Evolutionary conservation across 2,888 invertebrate species (phyloP), one percentile per base, ranked within the genome.

Genomic region (Druceiella hillmani): DNA sequence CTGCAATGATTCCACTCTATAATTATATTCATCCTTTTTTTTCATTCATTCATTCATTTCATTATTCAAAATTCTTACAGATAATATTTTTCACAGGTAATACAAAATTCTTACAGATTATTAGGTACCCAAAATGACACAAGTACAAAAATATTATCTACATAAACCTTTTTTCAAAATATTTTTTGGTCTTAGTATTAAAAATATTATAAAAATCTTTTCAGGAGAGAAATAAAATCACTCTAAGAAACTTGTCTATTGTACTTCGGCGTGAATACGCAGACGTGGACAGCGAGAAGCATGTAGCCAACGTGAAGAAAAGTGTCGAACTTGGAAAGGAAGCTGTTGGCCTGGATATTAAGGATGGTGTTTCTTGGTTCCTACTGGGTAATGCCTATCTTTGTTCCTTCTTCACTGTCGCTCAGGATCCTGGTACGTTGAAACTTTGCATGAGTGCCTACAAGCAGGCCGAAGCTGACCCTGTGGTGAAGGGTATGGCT

Each of bases 301-400:
- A 73, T 30, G 60, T 71, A 10, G 68, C 76, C 25, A 76, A 80
- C 47, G 75, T 88, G 10, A 69, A 82, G 37, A 76, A 78, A 50
- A 87, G 89, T 43, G 76, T 90, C 0, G 78, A 78, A 33, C 74
- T 81, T 50, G 91, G 91, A 0, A 87, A 85, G 57, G 87, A 89
- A 53, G 88, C 91, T 1, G 83, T 92, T 1, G 74, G 82, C 31
- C 58, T 86, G 17, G 87, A 91, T 55, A 75, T 82, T 5, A 68
- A 71, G 33, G 90, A 91, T 64, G 89, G 90, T 1, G 66, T 78
- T 4, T 90, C 90, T 0, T 92, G 92, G 91, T 74, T 80, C 34
- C 78, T 89, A 36, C 66, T 91, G 32, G 92, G 88, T 15, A 92
- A 90, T 65, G 87, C 91, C 0, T 86, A 89, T 57, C 61, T 91